phyloP scores from a whole-genome alignment of 2,888 invertebrate species.

The Ectemnius lituratus region DNA sequence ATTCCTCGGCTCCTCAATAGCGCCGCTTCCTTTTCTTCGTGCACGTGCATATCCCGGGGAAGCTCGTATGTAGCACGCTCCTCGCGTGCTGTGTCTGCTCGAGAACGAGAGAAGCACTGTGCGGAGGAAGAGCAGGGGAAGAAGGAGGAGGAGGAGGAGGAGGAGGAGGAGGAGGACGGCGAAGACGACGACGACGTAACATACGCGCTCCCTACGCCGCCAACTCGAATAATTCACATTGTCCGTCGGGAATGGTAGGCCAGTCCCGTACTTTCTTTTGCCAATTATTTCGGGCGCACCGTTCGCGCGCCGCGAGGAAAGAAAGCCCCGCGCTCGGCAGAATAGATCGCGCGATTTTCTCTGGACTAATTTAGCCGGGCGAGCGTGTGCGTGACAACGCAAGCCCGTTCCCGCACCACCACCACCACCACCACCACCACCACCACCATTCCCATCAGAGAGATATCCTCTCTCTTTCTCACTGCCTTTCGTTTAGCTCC shows the following conservation, averaged over 20 bases:
- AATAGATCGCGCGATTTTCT: slow-evolving; percentile 76
- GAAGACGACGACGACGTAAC: slow-evolving; percentile 56
- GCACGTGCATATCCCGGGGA: slow-evolving; percentile 22
- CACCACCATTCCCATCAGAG: not conserved
- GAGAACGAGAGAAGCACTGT: slow-evolving; percentile 28
- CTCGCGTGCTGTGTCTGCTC: not conserved
- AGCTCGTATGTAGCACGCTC: slow-evolving; percentile 6
- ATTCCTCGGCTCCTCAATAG: slow-evolving; percentile 53
- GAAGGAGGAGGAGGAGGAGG: slow-evolving; percentile 32
- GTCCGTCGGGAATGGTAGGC: slow-evolving; percentile 75
- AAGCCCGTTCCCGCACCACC: slow-evolving; percentile 21
- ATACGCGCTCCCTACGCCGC: slow-evolving; percentile 70
- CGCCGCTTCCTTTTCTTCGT: slow-evolving; percentile 45
- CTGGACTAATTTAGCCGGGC: slow-evolving; percentile 73
- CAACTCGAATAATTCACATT: slow-evolving; percentile 78
- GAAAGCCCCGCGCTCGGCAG: slow-evolving; percentile 72
- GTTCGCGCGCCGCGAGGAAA: slow-evolving; percentile 71
- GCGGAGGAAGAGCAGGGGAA: slow-evolving; percentile 27
- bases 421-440: too few relatives aligned
- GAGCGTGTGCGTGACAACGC: slow-evolving; percentile 41
- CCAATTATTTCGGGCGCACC: slow-evolving; percentile 75
- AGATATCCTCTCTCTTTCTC: slow-evolving; percentile 14
- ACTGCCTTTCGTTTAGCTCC: slow-evolving; percentile 4
- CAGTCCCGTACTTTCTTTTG: slow-evolving; percentile 75
- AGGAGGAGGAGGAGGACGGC: slow-evolving; percentile 27